A percentile compares a stretch with the other conserved stretches of the same genome.
Conservation (phyloP, 2,797 vertebrate genomes). For the Notolabrus celidotus region DNA sequence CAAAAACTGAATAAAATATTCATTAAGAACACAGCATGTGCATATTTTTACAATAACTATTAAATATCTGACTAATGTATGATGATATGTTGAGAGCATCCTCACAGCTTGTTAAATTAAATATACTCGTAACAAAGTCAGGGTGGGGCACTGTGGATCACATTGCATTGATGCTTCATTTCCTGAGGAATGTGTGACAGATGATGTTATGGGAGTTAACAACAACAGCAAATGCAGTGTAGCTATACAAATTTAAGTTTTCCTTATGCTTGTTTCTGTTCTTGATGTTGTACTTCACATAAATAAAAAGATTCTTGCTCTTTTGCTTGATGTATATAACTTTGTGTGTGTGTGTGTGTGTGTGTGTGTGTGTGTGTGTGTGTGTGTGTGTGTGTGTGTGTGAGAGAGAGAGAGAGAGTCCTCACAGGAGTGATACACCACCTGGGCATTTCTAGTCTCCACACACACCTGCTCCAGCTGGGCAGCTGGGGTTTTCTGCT, state of each 20-base stretch:
- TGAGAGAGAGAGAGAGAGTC: too few relatives aligned
- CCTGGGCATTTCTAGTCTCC: slow-evolving; percentile 29
- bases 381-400: slow-evolving; percentile 21
- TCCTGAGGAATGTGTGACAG: slow-evolving; percentile 45
- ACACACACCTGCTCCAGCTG: slow-evolving; percentile 53
- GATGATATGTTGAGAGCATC: slow-evolving; percentile 18
- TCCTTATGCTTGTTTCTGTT: not conserved
- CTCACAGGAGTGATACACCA: slow-evolving; percentile 21
- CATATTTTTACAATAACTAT: slow-evolving; percentile 26
- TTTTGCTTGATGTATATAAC: not conserved
- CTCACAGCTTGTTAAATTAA: slow-evolving; percentile 30
- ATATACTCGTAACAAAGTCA: slow-evolving; percentile 23
- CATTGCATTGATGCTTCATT: slow-evolving; percentile 30
- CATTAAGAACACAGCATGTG: slow-evolving; percentile 41
- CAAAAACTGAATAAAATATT: slow-evolving; percentile 13
- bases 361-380: slow-evolving; percentile 20
- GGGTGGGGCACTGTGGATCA: slow-evolving; percentile 32
- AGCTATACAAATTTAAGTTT: not conserved
- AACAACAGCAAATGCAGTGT: slow-evolving; percentile 4
- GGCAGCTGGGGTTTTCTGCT: slow-evolving; percentile 24
- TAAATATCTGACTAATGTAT: slow-evolving; percentile 11
- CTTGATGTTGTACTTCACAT: not conserved
- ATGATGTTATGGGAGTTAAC: slow-evolving; percentile 10
- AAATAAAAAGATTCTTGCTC: not conserved
- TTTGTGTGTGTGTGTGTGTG: slow-evolving; percentile 22